These are phyloP conservation scores for Microcebus jonahi DNA, from an alignment of 2,113 vertebrate genomes.

Conservation along the genomic window DNA sequence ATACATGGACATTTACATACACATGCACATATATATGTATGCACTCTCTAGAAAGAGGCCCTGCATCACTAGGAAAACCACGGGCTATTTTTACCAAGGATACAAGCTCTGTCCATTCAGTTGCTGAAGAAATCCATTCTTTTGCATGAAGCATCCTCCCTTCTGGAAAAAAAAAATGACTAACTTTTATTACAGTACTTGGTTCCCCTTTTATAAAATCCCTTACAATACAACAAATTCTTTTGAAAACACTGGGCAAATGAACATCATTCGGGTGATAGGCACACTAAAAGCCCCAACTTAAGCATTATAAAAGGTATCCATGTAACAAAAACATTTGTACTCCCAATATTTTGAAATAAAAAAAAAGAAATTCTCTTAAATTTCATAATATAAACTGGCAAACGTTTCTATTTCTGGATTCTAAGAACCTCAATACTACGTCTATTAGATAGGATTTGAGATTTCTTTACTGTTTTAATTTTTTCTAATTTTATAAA, in stretches of 20 bases:
- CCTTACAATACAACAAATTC: background rate
- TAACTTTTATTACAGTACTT: background rate
- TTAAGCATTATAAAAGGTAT: too few relatives aligned
- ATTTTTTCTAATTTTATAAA: background rate
- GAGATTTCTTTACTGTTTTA: background rate
- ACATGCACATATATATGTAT: background rate
- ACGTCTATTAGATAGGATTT: background rate
- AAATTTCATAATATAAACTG: background rate
- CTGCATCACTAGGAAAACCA: background rate
- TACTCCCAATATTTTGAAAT: too few relatives aligned
- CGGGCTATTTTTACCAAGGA: background rate
- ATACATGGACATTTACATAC: background rate
- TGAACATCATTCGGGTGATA: too few relatives aligned
- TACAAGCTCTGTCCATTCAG: background rate
- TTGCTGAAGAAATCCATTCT: background rate
- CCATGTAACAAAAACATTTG: too few relatives aligned
- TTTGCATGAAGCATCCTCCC: background rate
- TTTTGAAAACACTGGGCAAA: background rate
- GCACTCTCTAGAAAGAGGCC: background rate
- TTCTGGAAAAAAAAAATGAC: background rate
- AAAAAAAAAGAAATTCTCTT: background rate
- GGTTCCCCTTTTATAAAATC: background rate
- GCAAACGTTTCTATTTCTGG: background rate
- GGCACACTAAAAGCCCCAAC: too few relatives aligned
- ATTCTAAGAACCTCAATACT: background rate